Percentiles rank a stretch among this genome's conserved stretches.
Evolutionary conservation across 2,113 vertebrate species (phyloP).

Genomic region (Phylloscopus trochiloides): DNA sequence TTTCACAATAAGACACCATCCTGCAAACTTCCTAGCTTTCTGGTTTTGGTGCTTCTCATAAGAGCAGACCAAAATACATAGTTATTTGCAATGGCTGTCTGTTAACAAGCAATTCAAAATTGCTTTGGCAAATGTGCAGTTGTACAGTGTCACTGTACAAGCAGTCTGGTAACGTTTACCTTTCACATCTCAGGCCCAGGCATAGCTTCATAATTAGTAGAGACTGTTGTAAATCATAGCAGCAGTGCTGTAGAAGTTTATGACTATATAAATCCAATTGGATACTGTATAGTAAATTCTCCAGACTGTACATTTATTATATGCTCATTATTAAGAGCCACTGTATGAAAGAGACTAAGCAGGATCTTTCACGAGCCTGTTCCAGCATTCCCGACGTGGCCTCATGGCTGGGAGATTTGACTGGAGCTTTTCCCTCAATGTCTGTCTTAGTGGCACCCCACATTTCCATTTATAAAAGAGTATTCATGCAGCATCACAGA

Average conservation of each 20-base stretch:
- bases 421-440: constrained; percentile 9
- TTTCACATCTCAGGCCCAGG: constrained; percentile 26
- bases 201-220: constrained; percentile 59
- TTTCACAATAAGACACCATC: not conserved
- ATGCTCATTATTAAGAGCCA: constrained; percentile 64
- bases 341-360: constrained; percentile 34
- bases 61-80: not conserved
- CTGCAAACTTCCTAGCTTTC: not conserved
- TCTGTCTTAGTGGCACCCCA: constrained; percentile 41
- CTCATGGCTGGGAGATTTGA: constrained; percentile 44
- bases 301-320: constrained; percentile 70
- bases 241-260: constrained; percentile 68
- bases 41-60: not conserved
- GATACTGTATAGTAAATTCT: constrained; percentile 65
- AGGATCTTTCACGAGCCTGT: constrained; percentile 38
- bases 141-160: constrained; percentile 4
- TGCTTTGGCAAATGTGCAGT: not conserved
- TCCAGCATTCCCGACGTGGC: constrained; percentile 52
- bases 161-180: constrained; percentile 17
- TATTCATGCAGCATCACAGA: constrained; percentile 39
- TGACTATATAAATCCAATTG: constrained; percentile 70
- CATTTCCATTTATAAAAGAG: constrained; percentile 41
- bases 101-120: constrained; percentile 8
- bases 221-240: constrained; percentile 65
- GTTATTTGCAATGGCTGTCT: not conserved